These are phyloP conservation scores for Valencia hispanica DNA, from an alignment of 2,797 vertebrate genomes.

Conservation along the genomic window DNA sequence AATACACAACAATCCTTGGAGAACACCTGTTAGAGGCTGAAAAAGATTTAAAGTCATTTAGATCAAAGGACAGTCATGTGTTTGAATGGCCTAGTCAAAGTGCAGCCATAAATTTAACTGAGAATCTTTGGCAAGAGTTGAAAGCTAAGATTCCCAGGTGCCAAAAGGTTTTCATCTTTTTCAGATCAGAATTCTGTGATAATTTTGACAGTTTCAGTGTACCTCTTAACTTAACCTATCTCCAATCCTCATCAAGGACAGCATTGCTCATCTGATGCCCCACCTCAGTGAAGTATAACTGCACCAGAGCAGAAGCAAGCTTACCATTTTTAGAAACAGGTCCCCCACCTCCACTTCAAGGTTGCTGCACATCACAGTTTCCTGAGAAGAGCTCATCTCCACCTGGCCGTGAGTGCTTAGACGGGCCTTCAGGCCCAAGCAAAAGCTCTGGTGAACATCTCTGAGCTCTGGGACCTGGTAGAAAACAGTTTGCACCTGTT, in stretches of 20 bases:
- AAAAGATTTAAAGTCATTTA: background rate
- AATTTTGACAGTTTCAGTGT: background rate
- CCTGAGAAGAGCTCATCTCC: background rate
- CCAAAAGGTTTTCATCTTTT: background rate
- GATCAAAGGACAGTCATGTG: background rate
- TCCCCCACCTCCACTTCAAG: slow-evolving; percentile 74
- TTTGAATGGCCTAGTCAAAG: background rate
- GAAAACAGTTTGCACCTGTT: slow-evolving; percentile 80
- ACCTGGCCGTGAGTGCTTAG: slow-evolving; percentile 34
- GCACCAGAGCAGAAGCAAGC: background rate
- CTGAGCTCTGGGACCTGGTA: slow-evolving; percentile 83
- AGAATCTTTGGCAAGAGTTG: background rate
- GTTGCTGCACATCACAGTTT: slow-evolving; percentile 5
- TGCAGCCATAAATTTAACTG: background rate
- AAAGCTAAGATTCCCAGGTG: background rate
- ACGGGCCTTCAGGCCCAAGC: slow-evolving; percentile 62
- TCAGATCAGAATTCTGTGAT: background rate
- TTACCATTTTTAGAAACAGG: slow-evolving; percentile 80
- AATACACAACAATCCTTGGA: background rate
- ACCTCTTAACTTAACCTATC: background rate
- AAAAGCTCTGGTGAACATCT: slow-evolving; percentile 77
- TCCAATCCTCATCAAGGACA: background rate
- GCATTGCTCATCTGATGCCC: too few relatives aligned
- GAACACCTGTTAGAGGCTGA: background rate
- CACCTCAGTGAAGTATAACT: background rate